Percentiles rank a stretch among this genome's conserved stretches.
phyloP scores from a whole-genome alignment of 2,797 vertebrate species.

The Pangasius krempfi region DNA sequence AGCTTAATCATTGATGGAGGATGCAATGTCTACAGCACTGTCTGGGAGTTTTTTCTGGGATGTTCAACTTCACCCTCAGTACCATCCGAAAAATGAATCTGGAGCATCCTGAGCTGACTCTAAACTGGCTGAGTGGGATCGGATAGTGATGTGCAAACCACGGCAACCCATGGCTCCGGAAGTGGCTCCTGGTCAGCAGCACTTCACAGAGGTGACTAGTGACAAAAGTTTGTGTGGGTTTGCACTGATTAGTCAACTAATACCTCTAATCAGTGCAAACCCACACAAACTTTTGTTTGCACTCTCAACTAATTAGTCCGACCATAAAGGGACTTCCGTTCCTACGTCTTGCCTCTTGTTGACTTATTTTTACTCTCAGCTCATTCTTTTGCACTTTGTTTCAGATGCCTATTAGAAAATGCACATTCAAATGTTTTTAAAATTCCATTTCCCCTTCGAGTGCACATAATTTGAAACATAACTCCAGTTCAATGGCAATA shows the following conservation, averaged over 20 bases:
- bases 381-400: neutral
- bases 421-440: constrained; percentile 19
- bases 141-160: neutral
- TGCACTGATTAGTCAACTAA: too few species aligned
- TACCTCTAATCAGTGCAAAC: too few species aligned
- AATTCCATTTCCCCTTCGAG: constrained; percentile 11
- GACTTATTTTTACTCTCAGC: neutral
- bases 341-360: neutral
- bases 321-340: neutral
- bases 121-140: neutral
- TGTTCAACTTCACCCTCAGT: neutral
- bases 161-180: neutral
- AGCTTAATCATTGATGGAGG: neutral
- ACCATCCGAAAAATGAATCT: neutral
- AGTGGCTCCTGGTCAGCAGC: neutral
- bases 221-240: too few species aligned
- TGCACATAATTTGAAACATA: constrained; percentile 1
- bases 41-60: neutral
- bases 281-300: neutral
- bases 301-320: neutral
- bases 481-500: neutral
- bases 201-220: neutral
- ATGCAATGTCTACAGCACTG: neutral
- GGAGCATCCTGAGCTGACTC: too few species aligned
- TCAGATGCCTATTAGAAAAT: neutral